Conservation (phyloP, 2,888 invertebrate species). For the Celastrina argiolus region DNA sequence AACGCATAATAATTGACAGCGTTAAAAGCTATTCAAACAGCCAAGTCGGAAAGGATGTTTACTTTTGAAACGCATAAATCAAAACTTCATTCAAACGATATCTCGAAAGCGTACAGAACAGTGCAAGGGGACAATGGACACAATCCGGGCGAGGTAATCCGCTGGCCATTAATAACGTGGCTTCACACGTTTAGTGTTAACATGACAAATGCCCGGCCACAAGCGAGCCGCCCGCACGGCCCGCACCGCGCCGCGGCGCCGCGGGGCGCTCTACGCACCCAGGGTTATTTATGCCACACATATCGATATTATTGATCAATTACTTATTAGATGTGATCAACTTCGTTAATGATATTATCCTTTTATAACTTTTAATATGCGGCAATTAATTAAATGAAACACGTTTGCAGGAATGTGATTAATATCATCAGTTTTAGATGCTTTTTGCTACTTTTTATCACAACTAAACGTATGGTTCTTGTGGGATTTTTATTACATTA, state of each 20-base stretch:
- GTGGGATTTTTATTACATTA: too few relatives aligned
- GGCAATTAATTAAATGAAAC: background rate
- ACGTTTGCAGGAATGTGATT: background rate
- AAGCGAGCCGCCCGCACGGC: conserved; percentile 38
- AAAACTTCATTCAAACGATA: conserved; percentile 29
- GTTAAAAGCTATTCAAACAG: background rate
- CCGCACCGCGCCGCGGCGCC: background rate
- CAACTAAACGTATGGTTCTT: too few relatives aligned
- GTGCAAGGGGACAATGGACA: conserved; percentile 46
- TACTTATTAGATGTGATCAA: background rate
- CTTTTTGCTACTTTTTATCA: too few relatives aligned
- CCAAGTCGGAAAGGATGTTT: conserved; percentile 19
- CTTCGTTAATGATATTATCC: background rate
- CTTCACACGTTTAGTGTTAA: conserved; percentile 74
- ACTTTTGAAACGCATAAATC: conserved; percentile 30
- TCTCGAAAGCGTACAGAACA: conserved; percentile 35
- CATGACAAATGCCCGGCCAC: conserved; percentile 71
- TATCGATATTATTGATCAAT: conserved; percentile 33
- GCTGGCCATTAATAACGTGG: conserved; percentile 69
- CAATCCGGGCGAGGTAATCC: conserved; percentile 63
- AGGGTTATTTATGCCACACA: conserved; percentile 52
- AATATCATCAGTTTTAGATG: background rate
- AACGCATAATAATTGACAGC: conserved; percentile 1
- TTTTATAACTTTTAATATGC: background rate
- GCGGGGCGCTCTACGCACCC: conserved; percentile 38